Percentiles rank a stretch among this genome's conserved stretches.
Evolutionary conservation across 2,888 invertebrate genomes (phyloP).

Genomic region (Eudemis profundana): DNA sequence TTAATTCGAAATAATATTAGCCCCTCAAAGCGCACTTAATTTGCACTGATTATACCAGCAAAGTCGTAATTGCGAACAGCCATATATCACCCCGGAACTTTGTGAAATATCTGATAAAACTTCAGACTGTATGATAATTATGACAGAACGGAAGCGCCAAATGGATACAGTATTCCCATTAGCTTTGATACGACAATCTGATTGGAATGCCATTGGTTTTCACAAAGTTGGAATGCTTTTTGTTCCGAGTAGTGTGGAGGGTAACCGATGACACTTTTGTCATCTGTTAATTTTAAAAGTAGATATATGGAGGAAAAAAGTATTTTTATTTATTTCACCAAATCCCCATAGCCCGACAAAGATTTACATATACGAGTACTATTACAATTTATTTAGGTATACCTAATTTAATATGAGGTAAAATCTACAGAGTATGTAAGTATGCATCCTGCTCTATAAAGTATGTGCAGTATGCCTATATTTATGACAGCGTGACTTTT

Average conservation of each 20-base stretch:
- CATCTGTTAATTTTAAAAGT: slow-evolving; percentile 9
- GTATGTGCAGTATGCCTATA: too few relatives aligned
- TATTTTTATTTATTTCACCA: too few relatives aligned
- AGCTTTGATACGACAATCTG: slow-evolving; percentile 40
- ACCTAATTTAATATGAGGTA: too few relatives aligned
- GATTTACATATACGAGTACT: too few relatives aligned
- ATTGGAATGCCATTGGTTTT: slow-evolving; percentile 35
- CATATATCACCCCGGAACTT: slow-evolving; percentile 44
- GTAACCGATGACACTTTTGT: slow-evolving; percentile 26
- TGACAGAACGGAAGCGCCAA: slow-evolving; percentile 43
- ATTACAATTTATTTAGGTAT: too few relatives aligned
- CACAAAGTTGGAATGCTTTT: slow-evolving; percentile 23
- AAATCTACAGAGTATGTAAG: too few relatives aligned
- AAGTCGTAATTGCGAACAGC: slow-evolving; percentile 40
- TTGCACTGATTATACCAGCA: slow-evolving; percentile 27
- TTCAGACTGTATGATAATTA: slow-evolving; percentile 42
- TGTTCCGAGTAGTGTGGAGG: slow-evolving; percentile 1
- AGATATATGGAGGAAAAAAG: not conserved
- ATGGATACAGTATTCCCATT: slow-evolving; percentile 44
- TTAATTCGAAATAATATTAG: slow-evolving; percentile 27
- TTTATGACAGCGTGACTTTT: too few relatives aligned
- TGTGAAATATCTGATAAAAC: slow-evolving; percentile 43
- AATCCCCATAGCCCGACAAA: too few relatives aligned
- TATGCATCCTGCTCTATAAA: too few relatives aligned
- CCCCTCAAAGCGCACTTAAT: slow-evolving; percentile 24